Evolutionary conservation across 2,113 vertebrate species (phyloP), one percentile per base, ranked within the genome.

Genomic region (Vombatus ursinus): DNA sequence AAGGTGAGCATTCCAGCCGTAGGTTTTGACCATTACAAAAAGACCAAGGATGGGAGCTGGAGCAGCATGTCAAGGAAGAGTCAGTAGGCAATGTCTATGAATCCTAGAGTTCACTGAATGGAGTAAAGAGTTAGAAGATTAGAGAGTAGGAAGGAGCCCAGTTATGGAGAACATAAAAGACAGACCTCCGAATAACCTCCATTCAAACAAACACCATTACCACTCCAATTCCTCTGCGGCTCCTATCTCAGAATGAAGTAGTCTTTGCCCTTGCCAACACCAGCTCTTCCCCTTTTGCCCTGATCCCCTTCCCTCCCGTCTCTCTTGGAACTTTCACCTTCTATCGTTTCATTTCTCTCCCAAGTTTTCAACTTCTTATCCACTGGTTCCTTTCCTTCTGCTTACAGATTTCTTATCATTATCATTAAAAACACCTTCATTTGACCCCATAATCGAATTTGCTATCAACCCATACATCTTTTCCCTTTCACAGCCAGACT

Each of bases 401-500:
- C 1, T 14, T 50, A 37, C 54, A 48, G 49, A 50, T 31, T 77
- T 53, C 50, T 50, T 92, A 68, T 49, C 48, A 49, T 49, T 44
- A 50, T 19, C 49, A 52, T 90, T 90, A 52, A 91, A 84, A 28
- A 93, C 94, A 52, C 37, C 92, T 57, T 95, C 96, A n/a, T 91
- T 94, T 92, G 61, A 90, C 54, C 68, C n/a, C 50, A 44, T 84
- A 90, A 68, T 68, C 4, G 6, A 12, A 61, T 37, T 94, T 61
- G 91, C 50, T 92, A 51, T 91, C 90, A 94, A n/a, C 49, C 37
- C 61, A 93, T 44, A 96, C 52, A 90, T 10, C 92, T 95, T 49
- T 95, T 3, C 95, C 95, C 92, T 94, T 4, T 93, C 52, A 68
- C 50, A 25, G 25, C 49, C 22, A 96, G 61, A 93, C 48, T 97